Percentiles rank a stretch among this genome's conserved stretches.
Evolutionary conservation across 2,113 vertebrate genomes (phyloP).

Genomic region (Myiozetetes cayanensis): DNA sequence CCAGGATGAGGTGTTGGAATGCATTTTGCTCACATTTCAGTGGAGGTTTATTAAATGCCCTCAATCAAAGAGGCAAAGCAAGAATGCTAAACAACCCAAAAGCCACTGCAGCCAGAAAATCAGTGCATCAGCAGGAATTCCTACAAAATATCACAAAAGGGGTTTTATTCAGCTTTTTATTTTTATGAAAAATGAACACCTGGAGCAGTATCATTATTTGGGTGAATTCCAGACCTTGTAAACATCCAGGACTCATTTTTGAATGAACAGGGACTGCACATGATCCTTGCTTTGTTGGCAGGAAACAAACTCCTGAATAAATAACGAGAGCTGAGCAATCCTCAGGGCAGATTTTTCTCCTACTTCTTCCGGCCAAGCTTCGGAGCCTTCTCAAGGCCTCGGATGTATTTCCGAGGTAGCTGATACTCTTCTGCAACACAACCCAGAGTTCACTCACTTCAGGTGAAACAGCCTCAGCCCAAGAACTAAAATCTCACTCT

Average conservation of each 20-base stretch:
- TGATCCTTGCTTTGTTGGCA: neutral
- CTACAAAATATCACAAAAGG: neutral
- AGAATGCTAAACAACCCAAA: neutral
- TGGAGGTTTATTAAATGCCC: neutral
- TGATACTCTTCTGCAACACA: slow-evolving; percentile 87
- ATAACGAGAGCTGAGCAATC: neutral
- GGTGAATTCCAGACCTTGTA: neutral
- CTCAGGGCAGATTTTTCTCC: neutral
- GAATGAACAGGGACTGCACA: neutral
- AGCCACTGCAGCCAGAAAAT: neutral
- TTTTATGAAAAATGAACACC: slow-evolving; percentile 36
- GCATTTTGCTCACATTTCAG: neutral
- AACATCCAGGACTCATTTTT: neutral
- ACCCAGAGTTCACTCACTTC: neutral
- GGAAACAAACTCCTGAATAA: neutral
- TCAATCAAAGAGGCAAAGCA: neutral
- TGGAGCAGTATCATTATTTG: neutral
- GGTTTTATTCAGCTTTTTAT: neutral
- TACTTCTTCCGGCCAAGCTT: slow-evolving; percentile 89
- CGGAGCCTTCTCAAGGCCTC: slow-evolving; percentile 89
- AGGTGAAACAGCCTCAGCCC: neutral
- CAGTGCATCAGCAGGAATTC: neutral
- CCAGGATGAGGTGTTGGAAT: neutral
- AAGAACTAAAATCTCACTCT: neutral
- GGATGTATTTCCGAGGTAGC: slow-evolving; percentile 88